These are phyloP conservation scores for Alloplasta piceator DNA, from an alignment of 2,888 invertebrate genomes.

Conservation along the genomic window DNA sequence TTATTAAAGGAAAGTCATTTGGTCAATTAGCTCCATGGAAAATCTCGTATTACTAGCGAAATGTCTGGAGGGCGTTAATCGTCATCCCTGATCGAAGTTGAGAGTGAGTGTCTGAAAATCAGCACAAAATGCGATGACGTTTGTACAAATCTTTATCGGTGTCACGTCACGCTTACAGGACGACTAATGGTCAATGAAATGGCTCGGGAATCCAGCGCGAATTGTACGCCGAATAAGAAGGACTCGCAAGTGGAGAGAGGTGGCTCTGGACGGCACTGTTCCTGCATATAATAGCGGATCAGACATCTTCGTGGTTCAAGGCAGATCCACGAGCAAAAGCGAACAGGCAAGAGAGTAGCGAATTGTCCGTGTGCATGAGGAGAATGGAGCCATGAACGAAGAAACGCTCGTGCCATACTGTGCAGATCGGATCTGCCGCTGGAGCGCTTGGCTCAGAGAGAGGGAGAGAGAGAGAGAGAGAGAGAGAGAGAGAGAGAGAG, in stretches of 20 bases:
- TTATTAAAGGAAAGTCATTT: too few species aligned
- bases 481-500: constrained; percentile 17
- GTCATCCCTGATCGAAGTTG: too few species aligned
- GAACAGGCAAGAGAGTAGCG: constrained; percentile 7
- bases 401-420: constrained; percentile 18
- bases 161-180: constrained; percentile 13
- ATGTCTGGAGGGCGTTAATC: too few species aligned
- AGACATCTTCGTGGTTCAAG: constrained; percentile 44
- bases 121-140: constrained; percentile 9
- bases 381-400: constrained; percentile 61
- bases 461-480: not conserved
- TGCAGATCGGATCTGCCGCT: constrained; percentile 60
- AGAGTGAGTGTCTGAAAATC: not conserved
- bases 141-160: constrained; percentile 13
- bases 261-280: constrained; percentile 8
- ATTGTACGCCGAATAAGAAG: not conserved
- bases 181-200: constrained; percentile 15
- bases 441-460: constrained; percentile 9
- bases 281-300: constrained; percentile 66
- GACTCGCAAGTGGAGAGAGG: constrained; percentile 13
- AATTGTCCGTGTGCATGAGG: constrained; percentile 28
- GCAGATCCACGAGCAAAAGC: not conserved
- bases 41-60: too few species aligned
- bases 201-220: not conserved
- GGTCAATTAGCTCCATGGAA: too few species aligned